Percentiles rank a stretch among this genome's conserved stretches.
Conservation (phyloP, 2,797 vertebrate genomes). For the Perodicticus potto region DNA sequence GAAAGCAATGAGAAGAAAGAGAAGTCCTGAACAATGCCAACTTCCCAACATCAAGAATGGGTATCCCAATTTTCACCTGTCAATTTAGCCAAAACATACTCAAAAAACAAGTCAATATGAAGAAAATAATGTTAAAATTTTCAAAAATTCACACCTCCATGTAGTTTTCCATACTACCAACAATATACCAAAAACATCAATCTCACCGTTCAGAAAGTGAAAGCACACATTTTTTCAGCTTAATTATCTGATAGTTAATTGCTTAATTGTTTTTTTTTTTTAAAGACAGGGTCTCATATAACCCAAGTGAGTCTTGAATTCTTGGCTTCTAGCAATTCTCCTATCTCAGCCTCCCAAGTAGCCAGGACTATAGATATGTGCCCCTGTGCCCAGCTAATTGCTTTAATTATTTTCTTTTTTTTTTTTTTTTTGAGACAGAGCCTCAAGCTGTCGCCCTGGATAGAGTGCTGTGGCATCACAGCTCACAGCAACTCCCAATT, state of each 20-base stretch:
- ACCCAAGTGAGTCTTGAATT: background rate
- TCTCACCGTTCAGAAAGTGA: conserved; percentile 15
- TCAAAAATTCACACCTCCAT: background rate
- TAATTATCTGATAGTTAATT: conserved; percentile 60
- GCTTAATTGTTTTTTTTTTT: conserved; percentile 28
- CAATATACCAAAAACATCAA: background rate
- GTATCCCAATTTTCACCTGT: conserved; percentile 13
- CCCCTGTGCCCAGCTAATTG: background rate
- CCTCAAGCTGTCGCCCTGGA: too few species aligned
- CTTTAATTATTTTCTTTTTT: conserved; percentile 65
- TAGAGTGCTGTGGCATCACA: too few species aligned
- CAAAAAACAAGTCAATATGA: background rate
- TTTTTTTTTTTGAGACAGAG: too few species aligned
- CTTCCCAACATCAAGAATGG: background rate
- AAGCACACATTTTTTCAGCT: conserved; percentile 36
- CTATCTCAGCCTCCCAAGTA: background rate
- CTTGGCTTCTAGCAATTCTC: background rate
- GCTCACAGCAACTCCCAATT: too few species aligned
- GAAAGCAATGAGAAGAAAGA: background rate
- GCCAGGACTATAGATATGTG: background rate
- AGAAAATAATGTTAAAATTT: conserved; percentile 31
- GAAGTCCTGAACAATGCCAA: background rate
- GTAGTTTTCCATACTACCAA: background rate
- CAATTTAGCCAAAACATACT: background rate
- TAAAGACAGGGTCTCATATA: background rate